Conservation (phyloP, 2,113 vertebrate species). For the Siphamia tubifer region DNA sequence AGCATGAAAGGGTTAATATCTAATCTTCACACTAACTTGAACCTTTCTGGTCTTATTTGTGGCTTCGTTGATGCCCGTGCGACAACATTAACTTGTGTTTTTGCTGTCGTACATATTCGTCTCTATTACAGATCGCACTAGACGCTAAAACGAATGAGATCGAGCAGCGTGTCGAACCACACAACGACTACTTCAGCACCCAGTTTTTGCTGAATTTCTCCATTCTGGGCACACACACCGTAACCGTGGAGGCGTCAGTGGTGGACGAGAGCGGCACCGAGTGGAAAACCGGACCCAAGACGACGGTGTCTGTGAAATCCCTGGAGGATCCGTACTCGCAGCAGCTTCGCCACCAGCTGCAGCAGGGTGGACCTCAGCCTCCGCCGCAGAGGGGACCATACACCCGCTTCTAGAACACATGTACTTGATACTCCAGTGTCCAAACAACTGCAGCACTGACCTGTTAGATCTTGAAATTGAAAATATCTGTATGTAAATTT, state of each 20-base stretch:
- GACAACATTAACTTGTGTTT: neutral
- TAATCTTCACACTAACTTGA: neutral
- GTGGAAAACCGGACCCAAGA: conserved; percentile 95
- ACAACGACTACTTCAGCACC: conserved; percentile 99
- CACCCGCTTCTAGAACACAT: conserved; percentile 54
- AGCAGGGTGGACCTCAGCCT: conserved; percentile 60
- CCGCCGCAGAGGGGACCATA: conserved; percentile 64
- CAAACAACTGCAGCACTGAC: neutral
- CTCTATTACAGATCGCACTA: conserved; percentile 82
- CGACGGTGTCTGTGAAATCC: conserved; percentile 90
- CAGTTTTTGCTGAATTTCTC: conserved; percentile 95
- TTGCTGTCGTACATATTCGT: neutral
- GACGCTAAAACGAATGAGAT: conserved; percentile 93
- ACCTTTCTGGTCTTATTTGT: neutral
- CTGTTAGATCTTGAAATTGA: conserved; percentile 9
- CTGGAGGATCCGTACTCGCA: conserved; percentile 95
- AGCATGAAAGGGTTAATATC: no score
- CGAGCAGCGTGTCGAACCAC: conserved; percentile 94
- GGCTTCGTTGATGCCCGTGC: neutral
- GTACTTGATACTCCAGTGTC: neutral
- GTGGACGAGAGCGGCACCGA: conserved; percentile 90
- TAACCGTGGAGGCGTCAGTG: conserved; percentile 95
- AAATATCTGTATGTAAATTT: conserved; percentile 39
- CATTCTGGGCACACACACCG: conserved; percentile 89
- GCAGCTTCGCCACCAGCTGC: conserved; percentile 89